A percentile compares a stretch with the other conserved stretches of the same genome.
These are phyloP conservation scores for Paraescarpia echinospica DNA, from an alignment of 1,140 invertebrate species.

Conservation along the genomic window DNA sequence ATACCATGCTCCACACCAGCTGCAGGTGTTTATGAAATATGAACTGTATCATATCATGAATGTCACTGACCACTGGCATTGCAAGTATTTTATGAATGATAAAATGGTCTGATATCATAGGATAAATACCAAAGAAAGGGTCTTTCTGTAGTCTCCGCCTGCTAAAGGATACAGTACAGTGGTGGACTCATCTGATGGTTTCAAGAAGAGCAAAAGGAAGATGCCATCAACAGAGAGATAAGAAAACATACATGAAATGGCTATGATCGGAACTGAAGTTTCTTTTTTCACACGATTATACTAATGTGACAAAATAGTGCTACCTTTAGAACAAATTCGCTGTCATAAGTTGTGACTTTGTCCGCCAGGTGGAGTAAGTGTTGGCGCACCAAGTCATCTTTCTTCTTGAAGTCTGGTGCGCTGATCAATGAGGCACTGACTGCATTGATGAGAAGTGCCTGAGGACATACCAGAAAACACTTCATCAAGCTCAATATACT, in stretches of 20 bases:
- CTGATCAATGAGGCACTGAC: conserved; percentile 55
- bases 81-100: too few relatives aligned
- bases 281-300: not conserved
- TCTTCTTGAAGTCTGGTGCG: conserved; percentile 52
- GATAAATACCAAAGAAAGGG: too few relatives aligned
- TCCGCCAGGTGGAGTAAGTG: conserved; percentile 40
- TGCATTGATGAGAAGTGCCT: conserved; percentile 43
- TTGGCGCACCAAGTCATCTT: conserved; percentile 42
- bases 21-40: too few relatives aligned
- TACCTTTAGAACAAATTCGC: conserved; percentile 62
- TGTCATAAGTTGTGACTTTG: conserved; percentile 51
- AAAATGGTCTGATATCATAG: too few relatives aligned
- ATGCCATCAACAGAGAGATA: not conserved
- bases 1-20: too few relatives aligned
- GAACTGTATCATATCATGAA: too few relatives aligned
- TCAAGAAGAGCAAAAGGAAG: too few relatives aligned
- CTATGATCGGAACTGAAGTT: not conserved
- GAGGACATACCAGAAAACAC: not conserved
- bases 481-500: too few relatives aligned
- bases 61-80: too few relatives aligned
- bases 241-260: conserved; percentile 16
- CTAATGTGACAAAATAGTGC: not conserved
- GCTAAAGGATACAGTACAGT: too few relatives aligned
- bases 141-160: too few relatives aligned
- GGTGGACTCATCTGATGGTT: too few relatives aligned